Percentiles rank a stretch among this genome's conserved stretches.
phyloP scores from a whole-genome alignment of 2,797 vertebrate species.

The Enteromius viviparus region DNA sequence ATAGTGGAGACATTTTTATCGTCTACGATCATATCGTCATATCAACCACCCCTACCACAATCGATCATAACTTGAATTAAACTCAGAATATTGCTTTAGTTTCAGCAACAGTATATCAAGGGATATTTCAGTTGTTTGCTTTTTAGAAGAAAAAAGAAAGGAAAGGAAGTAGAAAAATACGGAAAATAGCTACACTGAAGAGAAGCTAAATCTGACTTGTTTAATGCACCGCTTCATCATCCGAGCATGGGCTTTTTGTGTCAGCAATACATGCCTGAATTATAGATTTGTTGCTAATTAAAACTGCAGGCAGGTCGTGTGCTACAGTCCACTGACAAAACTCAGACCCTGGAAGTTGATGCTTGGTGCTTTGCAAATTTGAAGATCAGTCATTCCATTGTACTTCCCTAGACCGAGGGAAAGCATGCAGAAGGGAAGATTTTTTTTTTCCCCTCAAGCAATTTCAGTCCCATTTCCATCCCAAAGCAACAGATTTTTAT shows the following conservation, averaged over 20 bases:
- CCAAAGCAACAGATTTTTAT: slow-evolving; percentile 71
- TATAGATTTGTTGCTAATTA: slow-evolving; percentile 68
- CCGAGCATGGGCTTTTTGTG: slow-evolving; percentile 54
- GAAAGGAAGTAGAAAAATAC: too few relatives aligned
- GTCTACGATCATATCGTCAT: too few relatives aligned
- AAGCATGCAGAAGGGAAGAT: slow-evolving; percentile 62
- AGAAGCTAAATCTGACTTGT: slow-evolving; percentile 58
- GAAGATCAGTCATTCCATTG: slow-evolving; percentile 71
- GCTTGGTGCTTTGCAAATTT: slow-evolving; percentile 78
- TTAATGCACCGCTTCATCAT: slow-evolving; percentile 68
- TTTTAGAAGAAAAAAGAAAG: not conserved
- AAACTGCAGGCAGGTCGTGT: slow-evolving; percentile 54
- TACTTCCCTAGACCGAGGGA: slow-evolving; percentile 67
- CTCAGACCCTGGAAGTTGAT: slow-evolving; percentile 64
- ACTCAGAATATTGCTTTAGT: slow-evolving; percentile 62
- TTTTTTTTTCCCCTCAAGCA: slow-evolving; percentile 62
- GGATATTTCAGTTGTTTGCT: too few relatives aligned
- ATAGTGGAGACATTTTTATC: too few relatives aligned
- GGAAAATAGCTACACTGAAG: slow-evolving; percentile 8
- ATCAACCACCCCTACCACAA: too few relatives aligned
- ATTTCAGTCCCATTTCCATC: slow-evolving; percentile 71
- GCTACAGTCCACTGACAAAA: slow-evolving; percentile 60
- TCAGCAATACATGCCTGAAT: slow-evolving; percentile 55
- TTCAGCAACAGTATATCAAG: slow-evolving; percentile 63
- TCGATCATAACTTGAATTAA: not conserved